Conservation (phyloP, 1,140 invertebrate genomes). For the Aphidius gifuensis region DNA sequence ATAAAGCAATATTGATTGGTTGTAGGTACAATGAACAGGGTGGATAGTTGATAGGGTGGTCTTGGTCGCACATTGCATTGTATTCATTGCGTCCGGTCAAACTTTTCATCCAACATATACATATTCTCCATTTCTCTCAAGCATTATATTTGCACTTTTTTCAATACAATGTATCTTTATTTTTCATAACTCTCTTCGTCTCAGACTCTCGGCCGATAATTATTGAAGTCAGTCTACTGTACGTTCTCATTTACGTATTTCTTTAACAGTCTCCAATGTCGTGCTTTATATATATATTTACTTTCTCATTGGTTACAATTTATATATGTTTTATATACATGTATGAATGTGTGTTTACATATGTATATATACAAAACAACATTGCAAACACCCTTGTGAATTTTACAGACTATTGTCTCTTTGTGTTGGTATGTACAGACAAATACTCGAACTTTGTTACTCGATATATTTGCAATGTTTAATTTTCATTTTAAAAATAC, state of each 20-base stretch:
- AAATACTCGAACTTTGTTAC: no score
- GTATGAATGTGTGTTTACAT: not conserved
- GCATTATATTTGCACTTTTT: slow-evolving; percentile 8
- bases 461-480: no score
- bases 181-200: slow-evolving; percentile 28
- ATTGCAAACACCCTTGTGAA: not conserved
- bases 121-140: slow-evolving; percentile 15
- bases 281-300: slow-evolving; percentile 27
- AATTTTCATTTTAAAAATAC: no score
- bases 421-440: no score
- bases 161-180: slow-evolving; percentile 22
- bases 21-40: slow-evolving; percentile 37
- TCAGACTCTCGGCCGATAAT: slow-evolving; percentile 43
- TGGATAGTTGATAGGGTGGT: slow-evolving; percentile 42
- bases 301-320: slow-evolving; percentile 2
- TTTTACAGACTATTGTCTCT: not conserved
- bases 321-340: no score
- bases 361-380: slow-evolving; percentile 26
- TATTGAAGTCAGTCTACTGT: slow-evolving; percentile 39
- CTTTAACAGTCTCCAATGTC: slow-evolving; percentile 30
- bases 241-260: slow-evolving; percentile 30
- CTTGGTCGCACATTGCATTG: slow-evolving; percentile 42
- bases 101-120: slow-evolving; percentile 47
- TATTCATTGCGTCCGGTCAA: slow-evolving; percentile 47
- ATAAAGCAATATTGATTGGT: slow-evolving; percentile 52